These are phyloP conservation scores for Acromyrmex charruanus DNA, from an alignment of 1,140 invertebrate genomes.

Conservation along the genomic window DNA sequence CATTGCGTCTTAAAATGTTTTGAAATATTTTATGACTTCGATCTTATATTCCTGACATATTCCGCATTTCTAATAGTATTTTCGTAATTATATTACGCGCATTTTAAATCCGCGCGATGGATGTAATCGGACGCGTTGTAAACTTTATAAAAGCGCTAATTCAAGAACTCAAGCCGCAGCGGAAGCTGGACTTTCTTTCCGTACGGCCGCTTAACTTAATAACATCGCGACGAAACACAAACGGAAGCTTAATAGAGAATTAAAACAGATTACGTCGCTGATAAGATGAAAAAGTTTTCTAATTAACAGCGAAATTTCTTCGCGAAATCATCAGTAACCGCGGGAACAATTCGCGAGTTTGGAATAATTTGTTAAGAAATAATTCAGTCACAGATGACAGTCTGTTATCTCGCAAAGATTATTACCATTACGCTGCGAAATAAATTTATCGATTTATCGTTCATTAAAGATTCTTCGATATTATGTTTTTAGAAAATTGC, in stretches of 20 bases:
- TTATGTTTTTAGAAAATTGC: neutral
- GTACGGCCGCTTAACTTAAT: conserved; percentile 18
- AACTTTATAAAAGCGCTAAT: neutral
- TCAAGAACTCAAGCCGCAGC: neutral
- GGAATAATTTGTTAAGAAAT: conserved; percentile 47
- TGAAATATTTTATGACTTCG: conserved; percentile 11
- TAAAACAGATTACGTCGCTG: conserved; percentile 38
- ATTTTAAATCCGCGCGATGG: neutral
- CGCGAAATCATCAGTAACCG: conserved; percentile 15
- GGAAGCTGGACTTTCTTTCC: conserved; percentile 18
- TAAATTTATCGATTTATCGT: conserved; percentile 28
- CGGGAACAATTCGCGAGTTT: conserved; percentile 46
- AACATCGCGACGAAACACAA: conserved; percentile 35
- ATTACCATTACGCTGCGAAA: conserved; percentile 13
- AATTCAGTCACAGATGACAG: conserved; percentile 19
- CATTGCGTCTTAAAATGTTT: neutral
- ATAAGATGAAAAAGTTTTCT: conserved; percentile 59
- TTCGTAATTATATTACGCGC: neutral
- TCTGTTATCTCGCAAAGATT: conserved; percentile 34
- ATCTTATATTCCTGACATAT: neutral
- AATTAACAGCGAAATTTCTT: conserved; percentile 60
- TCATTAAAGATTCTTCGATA: neutral
- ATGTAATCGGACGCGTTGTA: conserved; percentile 18
- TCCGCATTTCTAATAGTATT: neutral
- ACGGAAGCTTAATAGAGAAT: conserved; percentile 45